Percentiles rank a stretch among this genome's conserved stretches.
Conservation (phyloP, 2,888 invertebrate genomes). For the Allolobophora icterica region DNA sequence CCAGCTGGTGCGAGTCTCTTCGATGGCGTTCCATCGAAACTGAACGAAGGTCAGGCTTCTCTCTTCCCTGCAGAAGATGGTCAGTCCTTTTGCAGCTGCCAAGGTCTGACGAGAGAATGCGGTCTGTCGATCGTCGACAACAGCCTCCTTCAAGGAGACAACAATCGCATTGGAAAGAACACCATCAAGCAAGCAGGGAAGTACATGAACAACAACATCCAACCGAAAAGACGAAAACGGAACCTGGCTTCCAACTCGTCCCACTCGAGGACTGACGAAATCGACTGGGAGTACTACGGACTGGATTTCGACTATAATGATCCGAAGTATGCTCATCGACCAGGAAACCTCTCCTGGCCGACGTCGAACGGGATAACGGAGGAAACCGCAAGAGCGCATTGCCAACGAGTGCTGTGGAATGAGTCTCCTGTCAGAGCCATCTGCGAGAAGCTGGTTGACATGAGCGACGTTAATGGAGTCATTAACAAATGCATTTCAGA, state of each 20-base stretch:
- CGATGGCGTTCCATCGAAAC: neutral
- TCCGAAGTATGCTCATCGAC: neutral
- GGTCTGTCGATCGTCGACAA: neutral
- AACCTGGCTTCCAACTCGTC: neutral
- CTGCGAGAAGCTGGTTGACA: neutral
- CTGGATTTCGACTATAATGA: neutral
- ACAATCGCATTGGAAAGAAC: neutral
- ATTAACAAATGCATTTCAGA: neutral
- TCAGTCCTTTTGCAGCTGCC: neutral
- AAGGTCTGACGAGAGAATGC: neutral
- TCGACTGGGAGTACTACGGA: neutral
- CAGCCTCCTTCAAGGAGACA: neutral
- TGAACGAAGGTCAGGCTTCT: neutral
- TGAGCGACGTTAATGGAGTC: neutral
- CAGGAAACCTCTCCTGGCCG: neutral
- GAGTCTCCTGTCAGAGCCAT: neutral
- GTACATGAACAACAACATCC: neutral
- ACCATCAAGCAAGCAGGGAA: neutral
- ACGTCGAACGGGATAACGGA: neutral
- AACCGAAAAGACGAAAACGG: neutral
- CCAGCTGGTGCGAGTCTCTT: neutral
- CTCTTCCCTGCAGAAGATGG: neutral
- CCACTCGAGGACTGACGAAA: neutral
- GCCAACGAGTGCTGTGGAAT: neutral
- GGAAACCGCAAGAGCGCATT: neutral